Conservation (phyloP, 2,888 invertebrate species). For the Oscheius myriophilus region DNA sequence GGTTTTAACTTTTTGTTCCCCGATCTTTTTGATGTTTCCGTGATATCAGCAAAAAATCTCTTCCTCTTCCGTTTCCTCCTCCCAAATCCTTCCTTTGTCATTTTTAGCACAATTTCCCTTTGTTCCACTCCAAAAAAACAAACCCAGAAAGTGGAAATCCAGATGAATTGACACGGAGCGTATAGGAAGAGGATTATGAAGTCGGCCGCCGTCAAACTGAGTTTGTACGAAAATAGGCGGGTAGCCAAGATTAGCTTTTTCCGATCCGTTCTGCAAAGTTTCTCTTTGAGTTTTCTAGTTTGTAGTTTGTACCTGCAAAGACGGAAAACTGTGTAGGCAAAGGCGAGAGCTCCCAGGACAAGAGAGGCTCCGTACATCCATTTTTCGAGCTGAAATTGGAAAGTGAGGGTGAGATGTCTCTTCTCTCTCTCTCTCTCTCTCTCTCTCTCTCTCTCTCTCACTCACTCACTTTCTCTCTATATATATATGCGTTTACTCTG, state of each 20-base stretch:
- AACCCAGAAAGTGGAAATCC: conserved; percentile 56
- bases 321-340: conserved; percentile 42
- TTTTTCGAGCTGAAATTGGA: conserved; percentile 41
- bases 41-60: too few species aligned
- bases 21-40: too few species aligned
- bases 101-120: too few species aligned
- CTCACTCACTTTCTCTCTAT: background rate
- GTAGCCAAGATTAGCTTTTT: conserved; percentile 51
- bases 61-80: too few species aligned
- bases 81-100: too few species aligned
- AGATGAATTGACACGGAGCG: conserved; percentile 56
- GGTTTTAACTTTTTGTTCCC: too few species aligned
- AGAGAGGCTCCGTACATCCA: conserved; percentile 53
- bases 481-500: background rate
- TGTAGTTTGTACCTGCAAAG: conserved; percentile 30
- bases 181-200: conserved; percentile 54
- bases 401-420: conserved; percentile 5
- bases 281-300: background rate
- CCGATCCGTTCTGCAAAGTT: conserved; percentile 32
- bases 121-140: background rate
- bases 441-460: background rate
- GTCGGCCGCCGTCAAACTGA: conserved; percentile 55
- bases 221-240: conserved; percentile 51
- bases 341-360: conserved; percentile 43
- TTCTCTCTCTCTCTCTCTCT: background rate